Percentiles rank a stretch among this genome's conserved stretches.
These are phyloP conservation scores for Coracopsis vasa DNA, from an alignment of 2,113 vertebrate species.

Conservation along the genomic window DNA sequence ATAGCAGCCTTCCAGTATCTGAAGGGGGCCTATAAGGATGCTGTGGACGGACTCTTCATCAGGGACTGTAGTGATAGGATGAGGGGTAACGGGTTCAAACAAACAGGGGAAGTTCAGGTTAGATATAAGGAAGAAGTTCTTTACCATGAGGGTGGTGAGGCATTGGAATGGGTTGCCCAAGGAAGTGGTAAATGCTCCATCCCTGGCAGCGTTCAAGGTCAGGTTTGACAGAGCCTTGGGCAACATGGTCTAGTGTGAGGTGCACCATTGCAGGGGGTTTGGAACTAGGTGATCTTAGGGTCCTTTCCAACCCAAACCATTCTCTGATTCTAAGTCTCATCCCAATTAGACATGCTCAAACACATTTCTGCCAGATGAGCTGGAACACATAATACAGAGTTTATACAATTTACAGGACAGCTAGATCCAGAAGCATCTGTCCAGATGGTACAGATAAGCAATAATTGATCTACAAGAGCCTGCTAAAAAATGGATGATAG, in stretches of 20 bases:
- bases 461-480: background rate
- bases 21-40: background rate
- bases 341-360: background rate
- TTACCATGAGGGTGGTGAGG: background rate
- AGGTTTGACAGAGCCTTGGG: background rate
- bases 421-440: background rate
- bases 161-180: background rate
- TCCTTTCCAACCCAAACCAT: background rate
- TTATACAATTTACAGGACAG: background rate
- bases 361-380: background rate
- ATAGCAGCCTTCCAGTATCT: background rate
- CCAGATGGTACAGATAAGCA: background rate
- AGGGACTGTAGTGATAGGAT: background rate
- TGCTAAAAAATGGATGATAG: background rate
- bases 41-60: background rate
- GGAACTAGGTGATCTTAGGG: background rate
- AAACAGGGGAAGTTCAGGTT: background rate
- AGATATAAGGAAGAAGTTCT: background rate
- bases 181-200: background rate
- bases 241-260: background rate
- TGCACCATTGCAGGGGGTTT: background rate
- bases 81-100: background rate
- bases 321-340: background rate
- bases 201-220: background rate
- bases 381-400: background rate